These are phyloP conservation scores for Ctenomys sociabilis DNA, from an alignment of 2,113 vertebrate genomes.

Conservation along the genomic window DNA sequence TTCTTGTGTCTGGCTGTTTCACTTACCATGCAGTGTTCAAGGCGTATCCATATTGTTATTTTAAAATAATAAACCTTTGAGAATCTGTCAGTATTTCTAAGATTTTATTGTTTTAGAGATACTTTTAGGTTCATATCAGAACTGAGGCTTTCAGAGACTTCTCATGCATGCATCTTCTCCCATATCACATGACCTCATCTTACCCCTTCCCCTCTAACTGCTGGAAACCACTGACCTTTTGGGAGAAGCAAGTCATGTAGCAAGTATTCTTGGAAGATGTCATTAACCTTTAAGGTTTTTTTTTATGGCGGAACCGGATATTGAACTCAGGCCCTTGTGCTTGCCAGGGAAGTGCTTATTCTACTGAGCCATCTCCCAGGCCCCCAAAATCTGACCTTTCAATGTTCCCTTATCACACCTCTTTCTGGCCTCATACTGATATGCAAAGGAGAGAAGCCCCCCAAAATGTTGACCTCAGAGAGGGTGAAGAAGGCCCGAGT, in stretches of 20 bases:
- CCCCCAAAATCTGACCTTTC: background rate
- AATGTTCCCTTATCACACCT: background rate
- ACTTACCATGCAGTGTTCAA: background rate
- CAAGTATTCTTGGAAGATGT: no score
- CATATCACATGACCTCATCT: background rate
- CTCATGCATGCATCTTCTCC: background rate
- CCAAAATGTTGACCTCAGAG: background rate
- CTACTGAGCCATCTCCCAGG: no score
- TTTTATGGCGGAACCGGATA: no score
- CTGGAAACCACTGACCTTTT: no score
- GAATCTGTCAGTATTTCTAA: background rate
- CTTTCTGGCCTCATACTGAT: background rate
- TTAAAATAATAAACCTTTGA: background rate
- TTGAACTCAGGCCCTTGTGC: no score
- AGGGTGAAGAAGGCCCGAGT: background rate
- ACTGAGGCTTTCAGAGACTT: background rate
- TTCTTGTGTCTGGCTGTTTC: background rate
- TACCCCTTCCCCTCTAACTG: background rate
- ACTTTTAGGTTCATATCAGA: background rate
- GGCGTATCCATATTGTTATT: background rate
- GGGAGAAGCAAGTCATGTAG: no score
- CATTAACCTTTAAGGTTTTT: no score
- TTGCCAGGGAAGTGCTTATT: no score
- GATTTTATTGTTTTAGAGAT: background rate
- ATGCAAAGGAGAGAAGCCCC: background rate